Percentiles rank a stretch among this genome's conserved stretches.
Conservation (phyloP, 2,888 invertebrate genomes). For the Nipponacmea schrenckii region DNA sequence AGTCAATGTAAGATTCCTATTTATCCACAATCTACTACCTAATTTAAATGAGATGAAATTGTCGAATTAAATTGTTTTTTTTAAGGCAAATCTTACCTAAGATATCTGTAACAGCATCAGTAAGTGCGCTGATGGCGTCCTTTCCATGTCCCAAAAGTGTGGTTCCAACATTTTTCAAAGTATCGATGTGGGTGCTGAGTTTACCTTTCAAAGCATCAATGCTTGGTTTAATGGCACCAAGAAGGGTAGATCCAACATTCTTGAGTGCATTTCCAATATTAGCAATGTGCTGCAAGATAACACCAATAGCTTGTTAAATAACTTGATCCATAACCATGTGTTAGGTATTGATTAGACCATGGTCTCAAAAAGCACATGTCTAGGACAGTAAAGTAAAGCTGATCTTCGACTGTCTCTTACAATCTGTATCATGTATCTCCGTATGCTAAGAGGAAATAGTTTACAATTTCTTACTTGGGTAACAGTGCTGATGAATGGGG, state of each 20-base stretch:
- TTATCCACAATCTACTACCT: no score
- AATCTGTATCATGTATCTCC: no score
- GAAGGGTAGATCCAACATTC: constrained; percentile 9
- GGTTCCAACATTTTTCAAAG: constrained; percentile 10
- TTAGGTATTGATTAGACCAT: no score
- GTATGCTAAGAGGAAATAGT: no score
- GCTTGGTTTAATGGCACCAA: constrained; percentile 12
- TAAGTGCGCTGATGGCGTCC: constrained; percentile 12
- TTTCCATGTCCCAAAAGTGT: constrained; percentile 18
- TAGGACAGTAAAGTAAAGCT: no score
- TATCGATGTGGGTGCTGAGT: constrained; percentile 12
- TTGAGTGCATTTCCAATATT: constrained; percentile 7
- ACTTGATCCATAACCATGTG: no score
- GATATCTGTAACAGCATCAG: constrained; percentile 13
- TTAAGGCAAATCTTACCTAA: background rate
- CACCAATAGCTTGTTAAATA: no score
- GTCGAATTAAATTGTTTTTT: no score
- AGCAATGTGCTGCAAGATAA: constrained; percentile 7
- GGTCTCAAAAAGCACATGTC: no score
- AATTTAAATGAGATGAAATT: no score
- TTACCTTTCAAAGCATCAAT: constrained; percentile 10
- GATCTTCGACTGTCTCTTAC: no score
- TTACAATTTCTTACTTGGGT: background rate
- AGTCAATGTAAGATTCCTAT: no score
- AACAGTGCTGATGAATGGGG: constrained; percentile 2